Base-by-base conservation (phyloP, 2,888 invertebrate species). In the Harpalus rufipes region DNA sequence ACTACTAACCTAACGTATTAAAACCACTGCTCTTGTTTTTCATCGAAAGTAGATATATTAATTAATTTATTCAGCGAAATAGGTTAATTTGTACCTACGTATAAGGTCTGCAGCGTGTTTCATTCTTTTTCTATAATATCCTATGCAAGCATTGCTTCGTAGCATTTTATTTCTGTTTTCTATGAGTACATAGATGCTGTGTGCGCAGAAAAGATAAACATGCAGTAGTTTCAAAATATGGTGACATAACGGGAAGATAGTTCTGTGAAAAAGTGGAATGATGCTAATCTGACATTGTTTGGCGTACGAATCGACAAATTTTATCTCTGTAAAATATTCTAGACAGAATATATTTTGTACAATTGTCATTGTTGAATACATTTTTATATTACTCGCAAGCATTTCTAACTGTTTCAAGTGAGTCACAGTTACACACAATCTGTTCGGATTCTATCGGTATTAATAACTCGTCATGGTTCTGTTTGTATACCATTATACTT, bases 211-310 rank as follows among this genome's bases (percentile, higher is more conserved):
- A 68, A 74, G 72, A 74, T 74, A 74, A 41, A 74, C 44, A 8
- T 74, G 44, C 10, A 74, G 72, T 12, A 18, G 44, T 44, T 74
- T 74, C 72, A 44, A 74, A 74, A 74, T 74, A 74, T 74, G 51
- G 72, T 51, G 72, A 74, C 72, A 74, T 74, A 74, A 74, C 72
- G 72, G 72, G 41, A 74, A 74, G 72, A 68, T 68, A 68, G 68
- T 68, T 68, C n/a, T 68, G 68, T 14, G 39, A 41, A 74, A 68
- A 74, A 41, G 44, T 74, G 72, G 72, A 74, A 74, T 74, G 72
- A 74, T 74, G 72, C 8, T 74, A 74, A 74, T 74, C 72, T 74
- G 72, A 74, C 72, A 74, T 74, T 74, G 72, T 74, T 74, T 14
- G 41, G 41, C 68, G 72, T 18, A 74, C 41, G 44, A 44, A 74